These are phyloP conservation scores for Brachionus angularis DNA, from an alignment of 1,140 invertebrate species.

Conservation along the genomic window DNA sequence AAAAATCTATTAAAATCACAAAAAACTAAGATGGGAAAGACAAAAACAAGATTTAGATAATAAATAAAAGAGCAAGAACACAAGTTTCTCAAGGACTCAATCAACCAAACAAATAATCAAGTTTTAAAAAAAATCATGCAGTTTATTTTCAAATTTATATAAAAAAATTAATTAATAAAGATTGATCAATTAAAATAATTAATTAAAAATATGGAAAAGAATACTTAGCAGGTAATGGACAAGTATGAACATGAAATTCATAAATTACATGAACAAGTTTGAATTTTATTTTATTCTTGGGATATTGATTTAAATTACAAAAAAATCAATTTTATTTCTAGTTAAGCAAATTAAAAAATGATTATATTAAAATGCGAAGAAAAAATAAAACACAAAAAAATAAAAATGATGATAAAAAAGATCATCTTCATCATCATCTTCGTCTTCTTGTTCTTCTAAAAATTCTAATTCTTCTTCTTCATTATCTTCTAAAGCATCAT, in stretches of 20 bases:
- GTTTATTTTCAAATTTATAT: not conserved
- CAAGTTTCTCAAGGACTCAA: not conserved
- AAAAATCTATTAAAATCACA: constrained; percentile 38
- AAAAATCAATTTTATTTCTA: too few species aligned
- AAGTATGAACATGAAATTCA: constrained; percentile 36
- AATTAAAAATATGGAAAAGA: constrained; percentile 30
- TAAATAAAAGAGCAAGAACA: constrained; percentile 26
- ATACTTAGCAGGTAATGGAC: not conserved
- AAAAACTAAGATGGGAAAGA: constrained; percentile 28
- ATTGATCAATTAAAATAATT: constrained; percentile 32
- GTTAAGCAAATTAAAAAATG: constrained; percentile 5
- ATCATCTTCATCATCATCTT: not conserved
- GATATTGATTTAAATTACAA: too few species aligned
- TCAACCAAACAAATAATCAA: constrained; percentile 28
- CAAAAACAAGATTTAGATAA: constrained; percentile 39
- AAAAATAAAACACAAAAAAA: constrained; percentile 13
- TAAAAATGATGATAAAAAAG: not conserved
- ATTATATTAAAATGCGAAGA: constrained; percentile 10
- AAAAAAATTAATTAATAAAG: not conserved
- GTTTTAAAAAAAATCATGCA: not conserved
- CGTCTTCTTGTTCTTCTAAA: not conserved
- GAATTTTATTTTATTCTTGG: too few species aligned
- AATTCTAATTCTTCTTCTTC: not conserved
- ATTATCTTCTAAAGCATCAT: too few species aligned
- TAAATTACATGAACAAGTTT: not conserved